Conservation (phyloP, 2,797 vertebrate species). For the Periophthalmus magnuspinnatus region DNA sequence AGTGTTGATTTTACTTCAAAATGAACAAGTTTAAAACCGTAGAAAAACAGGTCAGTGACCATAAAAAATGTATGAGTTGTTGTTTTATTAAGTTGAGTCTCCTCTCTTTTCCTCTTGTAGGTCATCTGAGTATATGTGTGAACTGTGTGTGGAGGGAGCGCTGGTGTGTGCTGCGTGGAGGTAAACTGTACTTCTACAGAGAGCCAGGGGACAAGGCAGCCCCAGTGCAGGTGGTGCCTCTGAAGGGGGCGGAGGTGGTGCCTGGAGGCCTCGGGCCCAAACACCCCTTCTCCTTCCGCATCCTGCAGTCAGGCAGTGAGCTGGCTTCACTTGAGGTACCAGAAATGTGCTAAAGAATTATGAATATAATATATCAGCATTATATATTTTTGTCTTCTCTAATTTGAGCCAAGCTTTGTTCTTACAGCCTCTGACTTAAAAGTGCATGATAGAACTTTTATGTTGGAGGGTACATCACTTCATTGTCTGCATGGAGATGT, state of each 20-base stretch:
- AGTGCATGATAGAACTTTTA: no score
- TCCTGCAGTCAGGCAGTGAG: constrained; percentile 84
- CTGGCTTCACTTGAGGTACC: constrained; percentile 87
- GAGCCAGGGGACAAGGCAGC: constrained; percentile 83
- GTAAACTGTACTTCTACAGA: constrained; percentile 90
- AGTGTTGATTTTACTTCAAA: neutral
- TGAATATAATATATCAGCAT: neutral
- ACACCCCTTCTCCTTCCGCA: constrained; percentile 92
- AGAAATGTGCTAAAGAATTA: neutral
- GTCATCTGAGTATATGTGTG: constrained; percentile 87
- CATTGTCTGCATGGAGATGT: no score
- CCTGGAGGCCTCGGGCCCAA: constrained; percentile 88
- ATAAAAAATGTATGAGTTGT: neutral
- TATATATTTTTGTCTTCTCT: no score
- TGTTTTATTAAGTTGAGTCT: neutral
- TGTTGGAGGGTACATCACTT: no score
- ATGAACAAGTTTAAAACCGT: neutral
- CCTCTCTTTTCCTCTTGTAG: constrained; percentile 59
- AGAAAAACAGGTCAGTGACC: neutral
- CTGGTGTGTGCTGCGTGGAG: constrained; percentile 89
- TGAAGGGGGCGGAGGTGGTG: constrained; percentile 87
- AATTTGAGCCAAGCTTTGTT: no score
- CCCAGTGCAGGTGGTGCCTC: constrained; percentile 80
- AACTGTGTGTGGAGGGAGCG: constrained; percentile 93
- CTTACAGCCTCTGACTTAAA: no score